Base-by-base conservation (phyloP, 2,797 vertebrate species). In the Coranthus polyacanthus region DNA sequence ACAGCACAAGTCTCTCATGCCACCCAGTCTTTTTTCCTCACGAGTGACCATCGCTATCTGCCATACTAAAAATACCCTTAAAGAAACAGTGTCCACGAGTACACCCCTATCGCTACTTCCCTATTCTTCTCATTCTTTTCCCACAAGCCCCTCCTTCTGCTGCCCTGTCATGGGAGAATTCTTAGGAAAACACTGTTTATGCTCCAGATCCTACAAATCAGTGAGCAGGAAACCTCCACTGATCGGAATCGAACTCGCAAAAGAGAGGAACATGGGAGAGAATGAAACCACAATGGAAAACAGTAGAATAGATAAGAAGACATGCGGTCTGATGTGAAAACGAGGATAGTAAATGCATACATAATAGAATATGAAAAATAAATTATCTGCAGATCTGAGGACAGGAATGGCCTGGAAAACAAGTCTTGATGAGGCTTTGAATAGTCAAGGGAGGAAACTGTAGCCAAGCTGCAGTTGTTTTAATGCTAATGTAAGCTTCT, bases 21-120 rank as follows among this genome's bases (percentile, higher is more conserved):
- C 80, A 81, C 79, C 79, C 82, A 92, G 82, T 75, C 80, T 67
- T 84, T 89, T 88, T 89, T 80, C 82, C 86, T 82, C 80, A 88
- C 59, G 72, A 93, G 87, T 94, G 92, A 93, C 92, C 93, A 90
- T 80, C 78, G 84, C 86, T 89, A 83, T 88, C 85, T 82, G 81
- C 79, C 82, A 66, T 60, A 87, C 93, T 94, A 94, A 95, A 95
- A 95, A 94, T 94, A 94, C 89, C 85, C 91, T 95, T 94, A 95
- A 95, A 94, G 93, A 57, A 72, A 89, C 92, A 93, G 91, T 12
- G 38, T 62, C 72, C 57, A 21, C 61, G 41, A 63, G 20, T 15
- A 6, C 16, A 38, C 11, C 39, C 61, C 82, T 68, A 84, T 85
- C 72, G 10, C 38, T 15, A 24, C 58, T 72, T 38, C 59, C 10